A percentile compares a stretch with the other conserved stretches of the same genome.
Conservation (phyloP, 2,797 vertebrate species). For the Phoxinus dragarum region DNA sequence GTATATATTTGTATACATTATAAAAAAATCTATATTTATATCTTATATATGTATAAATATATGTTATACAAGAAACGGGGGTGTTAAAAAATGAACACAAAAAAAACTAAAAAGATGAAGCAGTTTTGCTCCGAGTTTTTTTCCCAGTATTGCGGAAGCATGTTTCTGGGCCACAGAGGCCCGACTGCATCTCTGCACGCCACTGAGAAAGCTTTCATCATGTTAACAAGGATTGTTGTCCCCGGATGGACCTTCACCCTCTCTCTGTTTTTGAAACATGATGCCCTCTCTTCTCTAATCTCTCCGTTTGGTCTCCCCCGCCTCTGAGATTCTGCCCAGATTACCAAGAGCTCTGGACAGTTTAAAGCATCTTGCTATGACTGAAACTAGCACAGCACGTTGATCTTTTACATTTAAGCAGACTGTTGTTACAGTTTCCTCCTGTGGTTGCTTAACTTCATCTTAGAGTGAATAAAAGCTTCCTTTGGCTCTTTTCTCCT, state of each 20-base stretch:
- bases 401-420: slow-evolving; percentile 30
- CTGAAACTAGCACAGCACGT: not conserved
- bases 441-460: not conserved
- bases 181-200: not conserved
- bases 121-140: not conserved
- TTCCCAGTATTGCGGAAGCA: not conserved
- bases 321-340: slow-evolving; percentile 1
- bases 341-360: slow-evolving; percentile 20
- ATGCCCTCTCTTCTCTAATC: slow-evolving; percentile 25
- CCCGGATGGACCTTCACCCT: slow-evolving; percentile 12
- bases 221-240: slow-evolving; percentile 11
- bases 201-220: slow-evolving; percentile 22
- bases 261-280: slow-evolving; percentile 22
- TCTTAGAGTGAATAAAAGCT: slow-evolving; percentile 32
- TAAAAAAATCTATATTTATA: no score
- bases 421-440: not conserved
- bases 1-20: not conserved
- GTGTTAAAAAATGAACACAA: not conserved
- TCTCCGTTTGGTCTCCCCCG: not conserved
- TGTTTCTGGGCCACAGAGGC: slow-evolving; percentile 5
- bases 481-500: slow-evolving; percentile 1
- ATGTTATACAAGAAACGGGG: not conserved
- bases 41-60: no score
- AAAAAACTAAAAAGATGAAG: not conserved
- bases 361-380: slow-evolving; percentile 21